Base-by-base conservation (phyloP, 2,888 invertebrate species). In the Rhyacophila evoluta region DNA sequence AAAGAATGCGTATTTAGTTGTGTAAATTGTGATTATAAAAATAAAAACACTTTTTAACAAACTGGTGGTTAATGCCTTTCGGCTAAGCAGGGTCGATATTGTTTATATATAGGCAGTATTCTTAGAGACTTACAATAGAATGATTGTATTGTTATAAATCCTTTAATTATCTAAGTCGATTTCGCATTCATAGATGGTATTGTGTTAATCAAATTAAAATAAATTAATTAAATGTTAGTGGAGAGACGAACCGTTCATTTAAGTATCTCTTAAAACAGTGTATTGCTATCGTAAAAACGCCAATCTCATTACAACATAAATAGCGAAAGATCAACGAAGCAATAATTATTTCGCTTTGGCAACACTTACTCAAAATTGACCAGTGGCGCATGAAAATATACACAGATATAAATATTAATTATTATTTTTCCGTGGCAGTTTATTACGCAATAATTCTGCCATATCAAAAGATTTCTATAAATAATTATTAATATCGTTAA, bases 301-400 rank as follows among this genome's bases (percentile, higher is more conserved):
- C 55, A 19, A 55, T 55, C 55, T 55, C 55, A 55, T 55, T 55
- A 39, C 55, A 19, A 2, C 6, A 33, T 6, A 2, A 33, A 55
- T 55, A 10, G 55, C 25, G 55, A 55, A 55, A n/a, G 55, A 55
- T 55, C 55, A 55, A 55, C 25, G 55, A 55, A 55, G 55, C 55
- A 55, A 55, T 33, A 33, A 33, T 55, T 55, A 55, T 55, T 55
- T 55, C 72, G n/a, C 72, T 38, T 37, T 38, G 38, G 36, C 27
- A 70, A 70, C 70, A 70, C 70, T 70, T 28, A 55, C 55, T 55
- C 55, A 55, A 55, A 55, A 5, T 55, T 55, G 19, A 0, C 25
- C 55, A 55, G 55, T 25, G 55, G 55, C 55, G 55, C 15, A 19
- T 41, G 1, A 2, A 15, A 41, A 0, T 0, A 38, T 2, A 38